Evolutionary conservation across 2,888 invertebrate genomes (phyloP), one percentile per base, ranked within the genome.

Genomic region (Erebia aethiops): DNA sequence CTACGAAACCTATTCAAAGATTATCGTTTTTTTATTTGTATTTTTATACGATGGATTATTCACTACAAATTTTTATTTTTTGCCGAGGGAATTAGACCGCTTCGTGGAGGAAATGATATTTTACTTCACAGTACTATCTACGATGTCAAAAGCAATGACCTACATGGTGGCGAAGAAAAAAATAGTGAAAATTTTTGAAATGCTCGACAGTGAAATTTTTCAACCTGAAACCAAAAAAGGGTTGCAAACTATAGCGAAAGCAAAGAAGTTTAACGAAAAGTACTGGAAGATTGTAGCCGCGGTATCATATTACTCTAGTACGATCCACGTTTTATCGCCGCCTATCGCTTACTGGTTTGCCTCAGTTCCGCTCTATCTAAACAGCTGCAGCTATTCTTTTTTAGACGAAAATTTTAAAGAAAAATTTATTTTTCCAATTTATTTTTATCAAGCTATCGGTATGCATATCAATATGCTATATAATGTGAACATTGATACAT

Each of bases 71-170:
- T 85, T 88, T 62, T 84, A 74, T 75, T 89, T 80, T 66, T 58
- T 89, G 46, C 83, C 85, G 0, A 79, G 73, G 69, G 72, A 83
- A 49, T 67, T 90, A 49, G 87, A 88, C 21, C 62, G 78, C 35
- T 79, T 87, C 69, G 81, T 87, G 14, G 86, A 84, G 66, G 84
- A 87, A 76, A 71, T 86, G 79, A 74, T 88, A 71, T 85, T 89
- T 76, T 88, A 84, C 78, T 86, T 87, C 41, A 86, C 83, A 0
- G 80, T 82, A 69, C 4, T 87, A 1, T 72, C 82, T 21, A 77
- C 83, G 1, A 21, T 76, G 8, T 83, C 84, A 2, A 90, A 88
- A 82, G 82, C 80, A 8, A 46, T 89, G 3, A 87, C 87, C 0
- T 83, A 84, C 76, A 52, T 82, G 0, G 66, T 83, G 2, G 75